phyloP scores from a whole-genome alignment of 92 coral and sea anemone species.

The Porites divaricata region DNA sequence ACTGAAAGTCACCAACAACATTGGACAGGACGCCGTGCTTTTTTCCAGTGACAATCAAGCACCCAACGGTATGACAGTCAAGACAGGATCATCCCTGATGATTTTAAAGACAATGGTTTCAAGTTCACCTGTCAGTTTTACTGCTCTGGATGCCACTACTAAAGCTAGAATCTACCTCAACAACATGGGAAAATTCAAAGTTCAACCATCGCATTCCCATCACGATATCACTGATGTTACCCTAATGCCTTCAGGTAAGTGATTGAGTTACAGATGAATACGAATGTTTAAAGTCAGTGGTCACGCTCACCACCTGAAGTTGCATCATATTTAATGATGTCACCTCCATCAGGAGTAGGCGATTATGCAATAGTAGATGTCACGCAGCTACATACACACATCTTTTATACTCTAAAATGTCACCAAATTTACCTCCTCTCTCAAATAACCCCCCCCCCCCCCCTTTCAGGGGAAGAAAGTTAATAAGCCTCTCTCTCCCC shows the following conservation, averaged over 20 bases:
- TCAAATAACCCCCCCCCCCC: too few species aligned
- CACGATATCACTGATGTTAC: conserved; percentile 58
- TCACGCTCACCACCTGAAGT: background rate
- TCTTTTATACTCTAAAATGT: background rate
- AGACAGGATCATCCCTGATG: conserved; percentile 38
- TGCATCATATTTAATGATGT: background rate
- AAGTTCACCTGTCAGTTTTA: conserved; percentile 52
- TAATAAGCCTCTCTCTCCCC: too few species aligned
- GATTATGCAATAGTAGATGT: background rate
- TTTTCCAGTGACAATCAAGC: conserved; percentile 81
- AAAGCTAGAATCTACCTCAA: conserved; percentile 68
- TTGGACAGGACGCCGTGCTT: conserved; percentile 65
- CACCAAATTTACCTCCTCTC: background rate
- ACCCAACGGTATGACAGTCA: conserved; percentile 77
- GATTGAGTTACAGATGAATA: background rate
- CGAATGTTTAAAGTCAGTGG: background rate
- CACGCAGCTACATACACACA: background rate
- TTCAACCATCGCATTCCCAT: conserved; percentile 69
- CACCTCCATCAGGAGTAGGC: background rate
- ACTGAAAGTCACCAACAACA: conserved; percentile 67
- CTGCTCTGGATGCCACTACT: conserved; percentile 69
- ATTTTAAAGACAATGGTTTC: conserved; percentile 67
- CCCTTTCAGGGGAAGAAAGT: too few species aligned
- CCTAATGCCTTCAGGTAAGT: conserved; percentile 75
- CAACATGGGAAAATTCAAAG: conserved; percentile 66